Evolutionary conservation across 2,113 vertebrate species (phyloP).

Genomic region (Terrapene triunguis): DNA sequence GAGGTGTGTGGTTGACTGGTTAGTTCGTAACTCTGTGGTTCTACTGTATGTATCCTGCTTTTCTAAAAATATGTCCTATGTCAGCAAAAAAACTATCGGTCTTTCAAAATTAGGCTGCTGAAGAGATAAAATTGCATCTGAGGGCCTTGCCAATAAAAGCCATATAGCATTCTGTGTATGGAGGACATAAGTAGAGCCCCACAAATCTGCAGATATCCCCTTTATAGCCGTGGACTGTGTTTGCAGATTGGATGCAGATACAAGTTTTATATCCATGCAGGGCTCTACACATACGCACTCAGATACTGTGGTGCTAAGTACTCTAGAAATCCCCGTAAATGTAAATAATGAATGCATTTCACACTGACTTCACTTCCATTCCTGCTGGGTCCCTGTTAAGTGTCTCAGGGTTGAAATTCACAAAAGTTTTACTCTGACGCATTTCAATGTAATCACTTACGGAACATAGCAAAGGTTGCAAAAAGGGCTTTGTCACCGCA

Average conservation of each 20-base stretch:
- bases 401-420: neutral
- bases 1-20: too few relatives aligned
- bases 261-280: too few relatives aligned
- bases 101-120: neutral
- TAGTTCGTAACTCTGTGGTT: too few relatives aligned
- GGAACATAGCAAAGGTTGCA: neutral
- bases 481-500: neutral
- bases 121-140: neutral
- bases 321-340: neutral
- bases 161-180: neutral
- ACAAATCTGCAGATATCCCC: too few relatives aligned
- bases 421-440: neutral
- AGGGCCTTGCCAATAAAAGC: neutral
- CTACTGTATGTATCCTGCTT: neutral
- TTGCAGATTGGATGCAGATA: too few relatives aligned
- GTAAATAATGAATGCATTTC: conserved; percentile 7
- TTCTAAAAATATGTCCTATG: neutral
- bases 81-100: neutral
- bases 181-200: neutral
- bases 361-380: neutral
- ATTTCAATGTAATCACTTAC: neutral
- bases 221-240: too few relatives aligned
- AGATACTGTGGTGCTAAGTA: neutral
- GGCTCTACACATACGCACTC: neutral
- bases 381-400: neutral